A percentile compares a stretch with the other conserved stretches of the same genome.
Evolutionary conservation across 2,888 invertebrate genomes (phyloP).

Genomic region (Philereme vetulata): DNA sequence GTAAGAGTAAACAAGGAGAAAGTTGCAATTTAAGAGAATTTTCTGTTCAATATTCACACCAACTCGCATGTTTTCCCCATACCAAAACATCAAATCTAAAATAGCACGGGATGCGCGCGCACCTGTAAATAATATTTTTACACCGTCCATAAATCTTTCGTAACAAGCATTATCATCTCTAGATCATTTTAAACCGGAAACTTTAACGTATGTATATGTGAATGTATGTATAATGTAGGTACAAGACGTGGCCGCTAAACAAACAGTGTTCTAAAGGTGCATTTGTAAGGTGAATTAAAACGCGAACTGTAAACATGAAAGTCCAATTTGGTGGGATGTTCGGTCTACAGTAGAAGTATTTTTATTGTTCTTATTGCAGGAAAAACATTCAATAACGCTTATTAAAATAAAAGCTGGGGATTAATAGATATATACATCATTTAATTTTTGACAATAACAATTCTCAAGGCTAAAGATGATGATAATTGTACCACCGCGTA

Average conservation of each 20-base stretch:
- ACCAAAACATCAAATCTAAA: conserved; percentile 12
- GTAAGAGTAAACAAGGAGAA: too few relatives aligned
- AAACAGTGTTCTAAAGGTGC: conserved; percentile 37
- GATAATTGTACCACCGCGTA: too few relatives aligned
- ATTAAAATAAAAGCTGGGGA: too few relatives aligned
- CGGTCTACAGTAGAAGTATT: conserved; percentile 27
- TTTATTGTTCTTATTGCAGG: neutral
- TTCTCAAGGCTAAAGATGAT: too few relatives aligned
- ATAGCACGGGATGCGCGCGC: conserved; percentile 8
- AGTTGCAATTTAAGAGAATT: too few relatives aligned
- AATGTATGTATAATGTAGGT: conserved; percentile 11
- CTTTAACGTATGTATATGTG: conserved; percentile 11
- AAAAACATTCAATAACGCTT: too few relatives aligned
- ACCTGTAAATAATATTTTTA: conserved; percentile 36
- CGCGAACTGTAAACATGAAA: conserved; percentile 33
- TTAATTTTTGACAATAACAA: too few relatives aligned
- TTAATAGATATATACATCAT: too few relatives aligned
- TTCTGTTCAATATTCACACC: too few relatives aligned
- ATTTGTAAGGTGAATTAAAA: conserved; percentile 37
- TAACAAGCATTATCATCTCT: conserved; percentile 32
- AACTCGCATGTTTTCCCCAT: neutral
- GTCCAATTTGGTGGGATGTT: conserved; percentile 16
- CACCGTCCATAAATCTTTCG: conserved; percentile 30
- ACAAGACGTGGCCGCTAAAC: conserved; percentile 19
- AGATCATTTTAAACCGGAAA: conserved; percentile 30